Evolutionary conservation across 2,888 invertebrate genomes (phyloP).

Genomic region (Merodon equestris): DNA sequence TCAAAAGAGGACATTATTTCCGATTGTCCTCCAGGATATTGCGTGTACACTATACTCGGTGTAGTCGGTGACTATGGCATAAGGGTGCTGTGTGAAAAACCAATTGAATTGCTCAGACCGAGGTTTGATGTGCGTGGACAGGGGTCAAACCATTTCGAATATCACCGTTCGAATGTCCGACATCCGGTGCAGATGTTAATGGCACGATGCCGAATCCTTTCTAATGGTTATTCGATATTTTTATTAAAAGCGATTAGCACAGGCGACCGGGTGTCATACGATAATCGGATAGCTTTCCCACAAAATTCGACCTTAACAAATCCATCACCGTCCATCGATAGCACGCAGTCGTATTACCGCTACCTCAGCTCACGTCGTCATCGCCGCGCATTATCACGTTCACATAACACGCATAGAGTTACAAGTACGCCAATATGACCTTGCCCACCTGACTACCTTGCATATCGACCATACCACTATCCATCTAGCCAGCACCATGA

Average conservation of each 20-base stretch:
- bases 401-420: slow-evolving; percentile 29
- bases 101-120: slow-evolving; percentile 42
- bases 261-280: slow-evolving; percentile 31
- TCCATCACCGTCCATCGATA: slow-evolving; percentile 29
- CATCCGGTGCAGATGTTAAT: slow-evolving; percentile 43
- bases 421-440: slow-evolving; percentile 52
- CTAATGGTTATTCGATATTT: slow-evolving; percentile 67
- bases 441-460: slow-evolving; percentile 43
- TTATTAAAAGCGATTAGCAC: slow-evolving; percentile 59
- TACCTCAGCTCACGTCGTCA: slow-evolving; percentile 33
- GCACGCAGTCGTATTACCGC: not conserved
- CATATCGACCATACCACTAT: too few species aligned
- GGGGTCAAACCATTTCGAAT: slow-evolving; percentile 50
- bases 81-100: slow-evolving; percentile 40
- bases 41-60: not conserved
- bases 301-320: slow-evolving; percentile 61
- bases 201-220: slow-evolving; percentile 31
- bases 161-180: slow-evolving; percentile 25
- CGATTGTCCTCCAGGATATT: slow-evolving; percentile 50
- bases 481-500: not conserved
- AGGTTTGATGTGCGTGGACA: slow-evolving; percentile 60
- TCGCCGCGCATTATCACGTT: slow-evolving; percentile 55
- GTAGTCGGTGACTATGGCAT: not conserved
- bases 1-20: slow-evolving; percentile 68
- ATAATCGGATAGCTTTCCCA: slow-evolving; percentile 1